These are phyloP conservation scores for Pocillopora grandis DNA, from an alignment of 92 coral and sea anemone genomes.

Conservation along the genomic window DNA sequence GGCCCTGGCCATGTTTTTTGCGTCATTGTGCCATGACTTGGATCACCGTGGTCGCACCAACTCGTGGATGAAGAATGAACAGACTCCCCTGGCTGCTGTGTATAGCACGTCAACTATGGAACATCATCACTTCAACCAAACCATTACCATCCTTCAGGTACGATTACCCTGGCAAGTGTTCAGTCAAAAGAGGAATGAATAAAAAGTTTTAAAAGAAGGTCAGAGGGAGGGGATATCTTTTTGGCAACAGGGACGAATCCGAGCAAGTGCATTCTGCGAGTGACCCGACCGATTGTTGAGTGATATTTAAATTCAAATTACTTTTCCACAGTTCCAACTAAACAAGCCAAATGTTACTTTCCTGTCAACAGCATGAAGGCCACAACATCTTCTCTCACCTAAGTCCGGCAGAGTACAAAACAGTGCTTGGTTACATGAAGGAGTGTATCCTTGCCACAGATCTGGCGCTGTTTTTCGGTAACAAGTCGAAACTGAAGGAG, in stretches of 20 bases:
- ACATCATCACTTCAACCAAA: slow-evolving; percentile 98
- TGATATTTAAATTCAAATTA: too few relatives aligned
- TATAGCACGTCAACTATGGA: slow-evolving; percentile 98
- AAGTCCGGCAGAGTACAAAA: slow-evolving; percentile 91
- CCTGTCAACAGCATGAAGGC: slow-evolving; percentile 83
- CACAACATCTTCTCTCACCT: slow-evolving; percentile 96
- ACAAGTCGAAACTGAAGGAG: slow-evolving; percentile 87
- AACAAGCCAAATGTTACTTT: background rate
- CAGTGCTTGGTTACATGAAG: slow-evolving; percentile 96
- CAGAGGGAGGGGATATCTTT: too few relatives aligned
- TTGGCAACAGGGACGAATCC: too few relatives aligned
- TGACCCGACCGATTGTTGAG: too few relatives aligned
- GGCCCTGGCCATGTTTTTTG: slow-evolving; percentile 94
- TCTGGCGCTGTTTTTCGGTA: slow-evolving; percentile 95
- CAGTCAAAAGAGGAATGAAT: too few relatives aligned
- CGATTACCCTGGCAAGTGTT: too few relatives aligned
- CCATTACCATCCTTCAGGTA: slow-evolving; percentile 97
- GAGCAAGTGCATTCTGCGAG: too few relatives aligned
- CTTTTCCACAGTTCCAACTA: too few relatives aligned
- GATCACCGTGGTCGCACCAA: slow-evolving; percentile 99
- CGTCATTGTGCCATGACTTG: slow-evolving; percentile 94
- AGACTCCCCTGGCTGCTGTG: slow-evolving; percentile 96
- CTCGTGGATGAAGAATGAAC: slow-evolving; percentile 99
- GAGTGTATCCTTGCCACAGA: slow-evolving; percentile 98
- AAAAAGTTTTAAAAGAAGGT: too few relatives aligned